Evolutionary conservation across 2,797 vertebrate species (phyloP).

Genomic region (Florisuga fusca): DNA sequence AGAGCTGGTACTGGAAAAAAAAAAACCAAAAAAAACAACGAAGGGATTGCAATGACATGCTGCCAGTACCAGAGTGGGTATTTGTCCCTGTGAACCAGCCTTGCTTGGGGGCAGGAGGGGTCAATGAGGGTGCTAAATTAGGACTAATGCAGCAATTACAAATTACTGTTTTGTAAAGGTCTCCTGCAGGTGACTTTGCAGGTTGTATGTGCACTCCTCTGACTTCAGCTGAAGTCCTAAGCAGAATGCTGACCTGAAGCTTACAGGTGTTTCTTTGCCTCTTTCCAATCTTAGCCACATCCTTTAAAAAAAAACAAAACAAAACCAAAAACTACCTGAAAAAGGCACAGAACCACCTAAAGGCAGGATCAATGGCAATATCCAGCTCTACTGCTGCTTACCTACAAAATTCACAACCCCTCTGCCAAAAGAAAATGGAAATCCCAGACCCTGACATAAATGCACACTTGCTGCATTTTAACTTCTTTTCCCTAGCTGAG

Average conservation of each 20-base stretch:
- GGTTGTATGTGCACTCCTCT: accelerated
- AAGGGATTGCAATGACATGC: neutral
- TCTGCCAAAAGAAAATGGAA: neutral
- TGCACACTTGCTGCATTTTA: neutral
- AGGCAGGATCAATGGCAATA: too few species aligned
- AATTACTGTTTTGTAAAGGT: slow-evolving; percentile 5
- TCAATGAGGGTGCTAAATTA: neutral
- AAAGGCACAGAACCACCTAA: neutral
- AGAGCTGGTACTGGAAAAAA: neutral
- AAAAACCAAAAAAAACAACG: too few species aligned
- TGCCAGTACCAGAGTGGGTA: neutral
- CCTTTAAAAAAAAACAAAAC: neutral
- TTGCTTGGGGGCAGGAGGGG: neutral
- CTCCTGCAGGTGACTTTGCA: neutral
- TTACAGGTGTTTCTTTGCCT: neutral
- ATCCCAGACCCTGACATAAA: neutral
- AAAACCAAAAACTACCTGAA: neutral
- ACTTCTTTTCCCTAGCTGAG: neutral
- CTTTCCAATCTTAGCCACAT: neutral
- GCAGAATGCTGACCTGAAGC: neutral
- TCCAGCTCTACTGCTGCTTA: neutral
- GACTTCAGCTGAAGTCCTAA: neutral
- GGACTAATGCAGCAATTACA: neutral
- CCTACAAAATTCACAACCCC: neutral
- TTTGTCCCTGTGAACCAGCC: neutral